Base-by-base conservation (phyloP, 2,888 invertebrate species). In the Crioceris asparagi region DNA sequence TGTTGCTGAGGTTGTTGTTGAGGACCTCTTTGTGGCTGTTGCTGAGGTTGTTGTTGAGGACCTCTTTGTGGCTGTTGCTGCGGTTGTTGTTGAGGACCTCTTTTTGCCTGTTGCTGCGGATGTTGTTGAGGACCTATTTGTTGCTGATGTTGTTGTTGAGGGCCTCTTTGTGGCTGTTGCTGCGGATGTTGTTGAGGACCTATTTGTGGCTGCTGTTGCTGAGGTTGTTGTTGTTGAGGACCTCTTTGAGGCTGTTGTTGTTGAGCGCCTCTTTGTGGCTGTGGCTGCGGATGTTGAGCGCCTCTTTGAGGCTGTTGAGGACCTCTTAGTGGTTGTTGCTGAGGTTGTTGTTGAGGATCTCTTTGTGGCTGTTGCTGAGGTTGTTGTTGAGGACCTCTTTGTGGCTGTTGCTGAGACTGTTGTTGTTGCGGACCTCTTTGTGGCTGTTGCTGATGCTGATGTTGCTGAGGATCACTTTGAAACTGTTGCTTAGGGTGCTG, bases 41-140 rank as follows among this genome's bases (percentile, higher is more conserved):
- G 38, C 12, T 38, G 38, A 30, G 7, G 35, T 38, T 45, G 46
- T 18, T 32, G 44, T 17, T 34, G 45, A 29, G 32, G 38, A n/a
- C n/a, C n/a, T 36, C 18, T 38, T 38, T 40, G 43, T 25, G 29
- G 38, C 29, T 46, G 43, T 29, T 41, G 27, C 8, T 10, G 29
- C 8, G 15, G 4, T 26, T 40, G 38, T 27, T 26, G 23, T 27
- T 35, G 38, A 23, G 21, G 17, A n/a, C 27, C 23, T 35, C 17
- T 8, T 2, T 23, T 21, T 7, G 21, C 8, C 16, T 39, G 39
- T 35, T 15, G 25, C 10, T 34, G 37, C 8, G 26, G 27, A 18
- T 34, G 36, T 17, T 17, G 36, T 32, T 30, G 35, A 10, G 12
- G 21, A 6, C 38, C 29, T 27, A 27, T 32, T 38, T 18, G 42